Evolutionary conservation across 2,888 invertebrate species (phyloP), one percentile per base, ranked within the genome.

Genomic region (Neocrepidodera transversa): DNA sequence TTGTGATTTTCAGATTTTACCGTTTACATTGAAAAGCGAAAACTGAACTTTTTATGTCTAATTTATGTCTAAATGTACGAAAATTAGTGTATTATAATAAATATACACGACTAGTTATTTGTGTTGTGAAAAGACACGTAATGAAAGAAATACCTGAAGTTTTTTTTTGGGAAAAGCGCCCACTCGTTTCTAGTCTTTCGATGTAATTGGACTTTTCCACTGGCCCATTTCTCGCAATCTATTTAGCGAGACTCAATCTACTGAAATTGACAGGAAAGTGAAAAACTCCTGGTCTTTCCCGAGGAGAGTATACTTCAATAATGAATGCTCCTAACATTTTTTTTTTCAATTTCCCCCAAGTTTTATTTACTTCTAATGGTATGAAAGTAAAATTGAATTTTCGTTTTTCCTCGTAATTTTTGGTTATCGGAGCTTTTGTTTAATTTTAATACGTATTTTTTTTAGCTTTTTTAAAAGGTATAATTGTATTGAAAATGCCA

Each of bases 181-280:
- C 23, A 11, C 26, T 36, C 35, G 43, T 57, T 28, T 47, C 32
- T 20, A 17, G 20, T 45, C 56, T 50, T 47, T 47, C 26, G 43
- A 36, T 53, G 52, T 58, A 52, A 58, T 58, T 58, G 58, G 52
- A 52, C 52, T 58, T 58, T 52, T 58, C 52, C 52, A 58, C 58
- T 58, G 52, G 30, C 51, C 58, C 50, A 60, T 60, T 60, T 60
- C 55, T 50, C 50, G 59, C 59, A 60, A 60, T 60, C 55, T 55
- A 60, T 60, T 60, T 55, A 60, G 54, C 50, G 52, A 48, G 55
- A 55, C 59, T 55, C 59, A 55, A 60, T 60, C 55, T 55, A 60
- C 49, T 50, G 59, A 53, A 59, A 59, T 54, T 59, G 59, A 59
- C 59, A 59, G 53, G 59, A 49, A 49, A 59, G 54, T 54, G 54